Evolutionary conservation across 2,113 vertebrate genomes (phyloP), one percentile per base, ranked within the genome.

Genomic region (Corynorhinus townsendii): DNA sequence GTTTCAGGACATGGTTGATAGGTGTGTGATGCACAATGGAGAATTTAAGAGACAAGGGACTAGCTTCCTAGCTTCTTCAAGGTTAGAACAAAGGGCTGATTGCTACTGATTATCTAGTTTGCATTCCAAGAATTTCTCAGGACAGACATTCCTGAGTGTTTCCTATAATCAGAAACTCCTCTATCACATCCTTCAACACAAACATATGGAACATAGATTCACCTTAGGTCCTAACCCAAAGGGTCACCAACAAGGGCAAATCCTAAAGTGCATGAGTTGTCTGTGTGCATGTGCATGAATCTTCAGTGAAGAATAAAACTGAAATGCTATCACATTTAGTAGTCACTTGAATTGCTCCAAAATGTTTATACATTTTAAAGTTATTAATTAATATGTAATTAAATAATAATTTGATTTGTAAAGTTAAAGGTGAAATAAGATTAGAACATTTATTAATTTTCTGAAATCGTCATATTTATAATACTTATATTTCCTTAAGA

Each of bases 341-440:
- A 40, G 7, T 43, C 19, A 43, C 38, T 79, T 82, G 52, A 85
- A 45, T 88, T 77, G 9, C 28, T 93, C 17, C 28, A 81, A 80
- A 89, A 45, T 92, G 33, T 80, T 76, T 73, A 35, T 47, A 72
- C 11, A 76, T 80, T 93, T 84, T 59, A 71, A 75, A 75, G 17
- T 49, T 76, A 5, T 81, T 76, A 24, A 75, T 79, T 86, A 30
- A 73, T 62, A 45, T 62, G 38, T 49, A 92, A 45, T 52, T 91
- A 86, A 87, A 89, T 71, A 59, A 33, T 52, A 84, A 56, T 56
- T 56, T 71, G 7, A 17, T 28, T 89, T 84, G 43, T 86, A 75
- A 90, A 91, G 12, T 64, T 95, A 93, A 93, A 92, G 89, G 94
- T 95, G 72, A 97, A 95, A 91, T 62, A 62, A 4, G 11, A 96